These are phyloP conservation scores for Apogon hyalosoma DNA, from an alignment of 2,797 vertebrate species.

Conservation along the genomic window DNA sequence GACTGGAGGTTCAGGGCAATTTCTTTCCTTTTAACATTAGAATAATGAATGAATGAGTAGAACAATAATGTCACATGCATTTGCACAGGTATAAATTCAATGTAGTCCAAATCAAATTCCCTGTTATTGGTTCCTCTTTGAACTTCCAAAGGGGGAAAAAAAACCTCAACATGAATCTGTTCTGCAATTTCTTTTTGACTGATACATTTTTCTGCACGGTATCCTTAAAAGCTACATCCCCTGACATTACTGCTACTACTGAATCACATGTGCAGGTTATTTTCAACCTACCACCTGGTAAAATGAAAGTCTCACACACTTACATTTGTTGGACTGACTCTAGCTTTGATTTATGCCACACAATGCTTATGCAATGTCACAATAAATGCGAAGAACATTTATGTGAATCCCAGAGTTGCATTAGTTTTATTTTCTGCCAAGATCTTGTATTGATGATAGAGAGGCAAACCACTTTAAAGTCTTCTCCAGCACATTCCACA, in stretches of 20 bases:
- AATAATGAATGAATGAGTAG: background rate
- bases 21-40: background rate
- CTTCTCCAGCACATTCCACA: too few species aligned
- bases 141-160: background rate
- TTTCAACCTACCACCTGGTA: conserved; percentile 2
- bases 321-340: too few species aligned
- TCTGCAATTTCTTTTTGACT: conserved; percentile 3
- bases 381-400: too few species aligned
- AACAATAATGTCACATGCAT: conserved; percentile 8
- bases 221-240: background rate
- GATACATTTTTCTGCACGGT: background rate
- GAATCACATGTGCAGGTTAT: conserved; percentile 11
- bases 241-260: conserved; percentile 1
- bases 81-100: conserved; percentile 1
- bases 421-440: conserved; percentile 6
- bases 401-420: conserved; percentile 8
- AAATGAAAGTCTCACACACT: too few species aligned
- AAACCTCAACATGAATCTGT: conserved; percentile 7
- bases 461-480: too few species aligned
- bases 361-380: too few species aligned
- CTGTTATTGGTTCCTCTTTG: conserved; percentile 9
- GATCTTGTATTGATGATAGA: too few species aligned
- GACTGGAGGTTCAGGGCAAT: background rate
- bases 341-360: too few species aligned
- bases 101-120: background rate